A percentile compares a stretch with the other conserved stretches of the same genome.
Conservation (phyloP, 64 coral and sea anemone genomes). For the Cladopsammia gracilis region DNA sequence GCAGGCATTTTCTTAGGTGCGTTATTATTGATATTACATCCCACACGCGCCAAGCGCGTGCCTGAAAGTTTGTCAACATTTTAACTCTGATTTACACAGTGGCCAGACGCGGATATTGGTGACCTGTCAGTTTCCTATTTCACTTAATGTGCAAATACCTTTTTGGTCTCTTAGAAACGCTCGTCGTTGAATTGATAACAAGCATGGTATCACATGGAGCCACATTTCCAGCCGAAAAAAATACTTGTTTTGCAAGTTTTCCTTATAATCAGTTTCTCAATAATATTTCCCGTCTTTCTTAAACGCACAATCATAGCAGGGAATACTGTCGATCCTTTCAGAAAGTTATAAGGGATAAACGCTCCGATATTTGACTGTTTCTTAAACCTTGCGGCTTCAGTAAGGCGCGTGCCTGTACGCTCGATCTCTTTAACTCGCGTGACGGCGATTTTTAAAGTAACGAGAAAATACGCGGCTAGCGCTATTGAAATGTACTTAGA, state of each 20-base stretch:
- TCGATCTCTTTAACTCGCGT: slow-evolving; percentile 28
- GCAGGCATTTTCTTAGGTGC: slow-evolving; percentile 4
- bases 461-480: not conserved
- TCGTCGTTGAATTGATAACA: too few species aligned
- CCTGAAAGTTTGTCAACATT: slow-evolving; percentile 57
- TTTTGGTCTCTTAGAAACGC: slow-evolving; percentile 23
- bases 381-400: not conserved
- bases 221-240: not conserved
- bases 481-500: not conserved
- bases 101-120: slow-evolving; percentile 52
- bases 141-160: slow-evolving; percentile 3
- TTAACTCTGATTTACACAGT: slow-evolving; percentile 43
- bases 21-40: slow-evolving; percentile 36
- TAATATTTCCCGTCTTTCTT: not conserved
- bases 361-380: slow-evolving; percentile 26
- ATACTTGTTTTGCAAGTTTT: not conserved
- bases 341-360: slow-evolving; percentile 28
- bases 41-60: slow-evolving; percentile 51
- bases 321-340: not conserved
- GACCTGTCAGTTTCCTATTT: slow-evolving; percentile 42
- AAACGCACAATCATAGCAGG: not conserved
- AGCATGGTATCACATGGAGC: not conserved
- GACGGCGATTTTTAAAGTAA: not conserved
- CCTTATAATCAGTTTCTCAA: not conserved
- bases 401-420: slow-evolving; percentile 5